Base-by-base conservation (phyloP, 2,797 vertebrate species). In the Gymnothorax reevesii region DNA sequence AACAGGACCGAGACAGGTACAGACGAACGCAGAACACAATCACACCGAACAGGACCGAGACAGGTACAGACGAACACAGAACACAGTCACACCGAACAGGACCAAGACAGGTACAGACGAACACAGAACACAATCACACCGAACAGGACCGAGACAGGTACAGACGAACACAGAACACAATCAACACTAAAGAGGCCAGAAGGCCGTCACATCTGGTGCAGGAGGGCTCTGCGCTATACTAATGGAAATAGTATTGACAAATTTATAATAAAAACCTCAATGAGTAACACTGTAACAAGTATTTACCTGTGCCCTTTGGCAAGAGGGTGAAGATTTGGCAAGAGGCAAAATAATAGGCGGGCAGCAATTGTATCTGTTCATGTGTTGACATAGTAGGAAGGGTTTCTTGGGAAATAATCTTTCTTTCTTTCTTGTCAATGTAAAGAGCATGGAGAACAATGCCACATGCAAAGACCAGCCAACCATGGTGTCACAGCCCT, bases 391-490 rank as follows among this genome's bases (percentile, higher is more conserved):
- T 75, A 33, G 15, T 77, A 77, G 15, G 33, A 77, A 12, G 8
- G 49, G 73, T 49, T 77, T 77, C 33, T 42, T 2, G 33, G 33
- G 33, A 1, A 42, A 42, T 42, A 42, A 42, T 42, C 33, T 42
- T 42, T 42, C 75, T 79, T 77, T 87, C 54, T 89, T 33, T 22
- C 64, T 7, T 80, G 52, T n/a, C 77, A 22, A 55, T n/a, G 79
- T 75, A 13, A 90, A 96, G 95, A 94, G 88, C 88, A 90, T 92
- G 86, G 89, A 92, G 10, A 93, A 91, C 69, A 94, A 92, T 22
- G 85, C 88, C 88, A 95, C 93, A 15, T 99, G 98, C 91, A 93
- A 71, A 83, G 85, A 91, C 84, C 95, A 96, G 87, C 97, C 98
- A 80, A 98, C 98, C 0, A 92, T 97, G 54, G 93, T 97, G 71